These are phyloP conservation scores for Lophius americanus DNA, from an alignment of 2,797 vertebrate species.

Conservation along the genomic window DNA sequence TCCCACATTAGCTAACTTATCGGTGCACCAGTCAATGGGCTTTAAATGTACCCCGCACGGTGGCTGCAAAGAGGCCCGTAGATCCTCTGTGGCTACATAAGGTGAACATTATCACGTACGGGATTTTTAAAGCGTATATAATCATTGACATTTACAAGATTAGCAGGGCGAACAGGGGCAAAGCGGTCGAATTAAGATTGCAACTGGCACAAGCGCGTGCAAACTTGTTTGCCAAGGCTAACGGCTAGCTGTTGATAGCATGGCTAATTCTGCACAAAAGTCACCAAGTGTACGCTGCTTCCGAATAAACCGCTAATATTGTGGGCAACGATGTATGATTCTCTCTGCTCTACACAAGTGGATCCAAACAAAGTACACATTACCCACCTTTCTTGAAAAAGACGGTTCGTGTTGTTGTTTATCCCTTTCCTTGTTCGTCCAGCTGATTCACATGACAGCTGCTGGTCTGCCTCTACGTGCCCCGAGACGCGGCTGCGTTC, in stretches of 20 bases:
- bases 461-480: constrained; percentile 40
- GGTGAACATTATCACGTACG: neutral
- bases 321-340: neutral
- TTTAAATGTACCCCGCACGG: constrained; percentile 79
- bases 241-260: constrained; percentile 63
- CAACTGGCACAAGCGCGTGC: constrained; percentile 21
- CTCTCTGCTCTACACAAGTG: neutral
- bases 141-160: neutral
- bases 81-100: constrained; percentile 35
- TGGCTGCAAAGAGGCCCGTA: constrained; percentile 67
- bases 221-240: constrained; percentile 56
- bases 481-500: constrained; percentile 22
- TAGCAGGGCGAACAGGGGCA: neutral
- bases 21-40: constrained; percentile 43
- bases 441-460: constrained; percentile 83
- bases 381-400: constrained; percentile 59
- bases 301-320: neutral
- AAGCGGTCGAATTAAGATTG: constrained; percentile 1
- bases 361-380: neutral
- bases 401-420: constrained; percentile 61
- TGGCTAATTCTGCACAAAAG: constrained; percentile 52
- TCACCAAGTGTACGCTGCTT: constrained; percentile 47
- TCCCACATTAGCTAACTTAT: constrained; percentile 54
- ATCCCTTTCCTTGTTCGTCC: constrained; percentile 70
- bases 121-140: too few relatives aligned